Base-by-base conservation (phyloP, 2,797 vertebrate genomes). In the Champsocephalus gunnari region DNA sequence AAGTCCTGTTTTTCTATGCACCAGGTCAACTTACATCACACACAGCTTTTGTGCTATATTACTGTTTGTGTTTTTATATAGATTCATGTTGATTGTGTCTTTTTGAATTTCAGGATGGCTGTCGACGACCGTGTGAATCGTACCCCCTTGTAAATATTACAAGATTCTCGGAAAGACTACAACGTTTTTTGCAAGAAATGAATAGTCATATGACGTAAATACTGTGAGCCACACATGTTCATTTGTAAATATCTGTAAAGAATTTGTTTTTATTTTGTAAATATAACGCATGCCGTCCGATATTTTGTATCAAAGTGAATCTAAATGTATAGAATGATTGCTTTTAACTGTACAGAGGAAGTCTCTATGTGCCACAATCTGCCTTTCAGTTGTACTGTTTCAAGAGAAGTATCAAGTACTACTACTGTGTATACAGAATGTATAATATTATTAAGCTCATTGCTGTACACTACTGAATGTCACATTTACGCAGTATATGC, bases 51-150 rank as follows among this genome's bases (percentile, higher is more conserved):
- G 5, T 45, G 16, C 60, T 24, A 16, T 53, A 8, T 43, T 9
- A 24, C 3, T 3, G 10, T 64, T 48, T 9, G 43, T 51, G 32
- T 47, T 1, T 14, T 41, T 16, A 38, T 28, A 28, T 28, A 38
- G 34, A 38, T 38, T 38, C 6, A 44, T 34, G 28, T 16, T 71
- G 28, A 66, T 45, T 70, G n/a, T 63, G 12, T 87, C 19, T 89
- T 66, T 71, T 88, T 54, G 66, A 12, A 55, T 93, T 90, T 70
- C 82, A 96, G 97, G 81, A 1, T 58, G 56, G 34, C 83, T 96
- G 96, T 91, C 94, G 87, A 83, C 85, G 87, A 83, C 85, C 91
- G 77, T 99, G 97, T 92, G 97, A 99, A 88, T 88, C 90, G 16
- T 89, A 95, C 11, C 78, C 94, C 34, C 93, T 95, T 71, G 88